Conservation (phyloP, 1,140 invertebrate species). For the Lamellibrachia luymesi region DNA sequence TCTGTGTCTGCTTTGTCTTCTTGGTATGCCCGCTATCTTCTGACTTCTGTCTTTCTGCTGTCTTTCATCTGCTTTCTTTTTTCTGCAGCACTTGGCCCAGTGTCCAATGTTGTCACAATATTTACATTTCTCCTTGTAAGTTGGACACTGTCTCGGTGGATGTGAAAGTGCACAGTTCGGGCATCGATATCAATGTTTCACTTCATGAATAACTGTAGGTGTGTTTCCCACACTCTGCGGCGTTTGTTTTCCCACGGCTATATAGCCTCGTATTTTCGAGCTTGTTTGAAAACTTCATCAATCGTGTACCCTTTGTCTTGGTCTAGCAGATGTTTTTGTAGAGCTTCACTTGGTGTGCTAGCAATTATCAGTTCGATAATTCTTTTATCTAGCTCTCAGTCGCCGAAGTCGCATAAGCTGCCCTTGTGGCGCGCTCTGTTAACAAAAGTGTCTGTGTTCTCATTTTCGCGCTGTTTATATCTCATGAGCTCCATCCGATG, state of each 20-base stretch:
- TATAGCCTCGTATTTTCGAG: no score
- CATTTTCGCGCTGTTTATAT: not conserved
- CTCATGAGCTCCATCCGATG: not conserved
- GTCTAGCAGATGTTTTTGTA: not conserved
- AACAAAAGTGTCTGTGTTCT: not conserved
- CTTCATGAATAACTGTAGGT: no score
- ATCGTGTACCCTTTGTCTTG: not conserved
- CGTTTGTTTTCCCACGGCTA: no score
- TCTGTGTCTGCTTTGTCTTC: no score
- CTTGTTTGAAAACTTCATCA: not conserved
- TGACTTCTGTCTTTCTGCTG: no score
- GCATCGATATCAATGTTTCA: not conserved
- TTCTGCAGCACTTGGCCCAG: not conserved
- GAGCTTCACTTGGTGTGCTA: not conserved
- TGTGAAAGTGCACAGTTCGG: not conserved
- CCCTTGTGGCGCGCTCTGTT: not conserved
- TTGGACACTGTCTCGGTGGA: not conserved
- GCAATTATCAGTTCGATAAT: not conserved
- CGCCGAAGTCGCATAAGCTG: conserved; percentile 1
- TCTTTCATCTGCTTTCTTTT: not conserved
- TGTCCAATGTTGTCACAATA: not conserved
- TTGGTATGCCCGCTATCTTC: no score
- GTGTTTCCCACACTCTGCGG: no score
- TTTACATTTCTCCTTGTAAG: not conserved
- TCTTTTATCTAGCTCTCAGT: not conserved